Percentiles rank a stretch among this genome's conserved stretches.
phyloP scores from a whole-genome alignment of 2,797 vertebrate species.

The Dendrocincla tyrannina region DNA sequence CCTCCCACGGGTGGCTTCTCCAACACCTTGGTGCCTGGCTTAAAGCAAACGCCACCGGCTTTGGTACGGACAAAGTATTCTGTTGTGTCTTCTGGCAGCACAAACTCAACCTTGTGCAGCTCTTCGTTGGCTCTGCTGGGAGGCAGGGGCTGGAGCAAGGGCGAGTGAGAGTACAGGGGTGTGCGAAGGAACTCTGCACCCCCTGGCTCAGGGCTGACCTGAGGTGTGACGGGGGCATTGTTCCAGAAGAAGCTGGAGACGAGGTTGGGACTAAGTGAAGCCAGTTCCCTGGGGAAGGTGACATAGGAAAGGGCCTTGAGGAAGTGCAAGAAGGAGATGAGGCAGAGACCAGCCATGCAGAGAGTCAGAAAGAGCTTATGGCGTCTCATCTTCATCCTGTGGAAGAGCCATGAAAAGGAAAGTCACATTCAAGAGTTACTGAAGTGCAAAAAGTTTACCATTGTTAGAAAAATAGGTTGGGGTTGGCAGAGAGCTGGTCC shows the following conservation, averaged over 20 bases:
- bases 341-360: constrained; percentile 98
- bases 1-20: constrained; percentile 67
- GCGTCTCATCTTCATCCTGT: constrained; percentile 98
- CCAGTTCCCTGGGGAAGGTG: constrained; percentile 93
- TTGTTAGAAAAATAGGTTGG: not conserved
- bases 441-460: not conserved
- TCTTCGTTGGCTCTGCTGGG: constrained; percentile 76
- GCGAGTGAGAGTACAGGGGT: constrained; percentile 77
- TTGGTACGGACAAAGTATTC: constrained; percentile 91
- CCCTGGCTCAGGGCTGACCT: constrained; percentile 85
- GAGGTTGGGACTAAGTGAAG: constrained; percentile 94
- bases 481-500: not conserved
- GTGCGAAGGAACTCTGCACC: constrained; percentile 79
- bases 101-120: constrained; percentile 81
- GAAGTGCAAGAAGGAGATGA: constrained; percentile 99
- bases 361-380: constrained; percentile 96
- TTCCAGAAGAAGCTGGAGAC: constrained; percentile 98
- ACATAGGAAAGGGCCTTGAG: constrained; percentile 98
- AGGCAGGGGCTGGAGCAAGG: constrained; percentile 75
- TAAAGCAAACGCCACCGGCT: constrained; percentile 92
- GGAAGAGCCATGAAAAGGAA: constrained; percentile 22
- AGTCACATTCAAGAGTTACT: constrained; percentile 16
- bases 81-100: constrained; percentile 83
- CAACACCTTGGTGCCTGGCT: constrained; percentile 87
- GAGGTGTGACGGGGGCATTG: constrained; percentile 79